Evolutionary conservation across 2,797 vertebrate species (phyloP), one percentile per base, ranked within the genome.

Genomic region (Pygocentrus nattereri): DNA sequence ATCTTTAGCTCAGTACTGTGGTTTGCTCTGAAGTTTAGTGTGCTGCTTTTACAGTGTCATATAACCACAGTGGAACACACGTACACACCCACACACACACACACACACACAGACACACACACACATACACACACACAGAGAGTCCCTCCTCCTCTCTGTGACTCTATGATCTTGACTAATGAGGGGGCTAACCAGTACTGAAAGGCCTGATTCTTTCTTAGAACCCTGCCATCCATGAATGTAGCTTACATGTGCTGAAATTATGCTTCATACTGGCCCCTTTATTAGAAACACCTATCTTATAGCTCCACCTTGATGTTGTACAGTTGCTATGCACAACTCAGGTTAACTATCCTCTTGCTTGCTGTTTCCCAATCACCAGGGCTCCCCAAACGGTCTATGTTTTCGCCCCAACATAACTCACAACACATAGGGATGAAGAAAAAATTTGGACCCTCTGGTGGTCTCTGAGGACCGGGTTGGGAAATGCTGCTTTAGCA

Each of bases 1-100:
- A 56, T 73, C 27, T 56, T 56, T 19, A 69, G 64, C 38, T 41
- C 27, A 38, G 71, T 74, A 79, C 50, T 75, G 61, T 80, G 79
- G 61, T 67, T 74, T 52, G 18, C 47, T 41, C 68, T 64, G 61
- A 34, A 58, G 52, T 25, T 15, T 25, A 75, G 2, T 68, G 47
- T 72, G 58, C 68, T 79, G 38, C 71, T 74, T 52, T 69, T 65
- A 80, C 70, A 61, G 50, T 67, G 56, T 79, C 19, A 13, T 15
- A 70, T 82, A 73, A 71, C 62, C 21, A 23, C 25, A 79, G 19
- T 27, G 31, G n/a, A 62, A 76, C 44, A 50, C 74, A 67, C 49
- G 82, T 68, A 77, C 69, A 74, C 61, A 59, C 52, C 61, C 76
- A 59, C 38, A 62, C 31, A 61, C 68, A 31, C 21, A 78, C 30